phyloP scores from a whole-genome alignment of 2,888 invertebrate species.

The Eupelmus urozonus region DNA sequence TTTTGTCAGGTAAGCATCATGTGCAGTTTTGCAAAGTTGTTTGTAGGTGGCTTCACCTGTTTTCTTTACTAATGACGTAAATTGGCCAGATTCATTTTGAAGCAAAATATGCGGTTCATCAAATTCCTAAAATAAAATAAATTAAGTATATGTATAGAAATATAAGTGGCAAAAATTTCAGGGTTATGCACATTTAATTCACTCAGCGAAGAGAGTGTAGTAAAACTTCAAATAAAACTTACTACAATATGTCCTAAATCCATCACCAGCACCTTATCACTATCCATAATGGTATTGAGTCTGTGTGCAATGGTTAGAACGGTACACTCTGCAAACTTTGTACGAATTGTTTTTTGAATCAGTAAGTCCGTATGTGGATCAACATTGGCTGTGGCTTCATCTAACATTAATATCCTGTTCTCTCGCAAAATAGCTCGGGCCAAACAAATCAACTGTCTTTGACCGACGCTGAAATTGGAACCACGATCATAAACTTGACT shows the following conservation, averaged over 20 bases:
- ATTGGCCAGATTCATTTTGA: too few species aligned
- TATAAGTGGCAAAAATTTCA: too few species aligned
- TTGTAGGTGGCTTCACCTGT: too few species aligned
- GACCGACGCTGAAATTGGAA: constrained; percentile 92
- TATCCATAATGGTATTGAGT: constrained; percentile 82
- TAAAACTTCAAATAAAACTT: too few species aligned
- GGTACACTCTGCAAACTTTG: constrained; percentile 79
- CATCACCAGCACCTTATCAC: constrained; percentile 80
- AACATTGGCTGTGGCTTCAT: constrained; percentile 96
- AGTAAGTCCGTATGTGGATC: constrained; percentile 86
- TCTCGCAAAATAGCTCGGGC: constrained; percentile 81
- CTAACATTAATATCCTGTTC: constrained; percentile 87
- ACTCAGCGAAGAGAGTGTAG: too few species aligned
- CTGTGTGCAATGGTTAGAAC: constrained; percentile 82
- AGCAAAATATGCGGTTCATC: too few species aligned
- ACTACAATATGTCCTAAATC: constrained; percentile 79
- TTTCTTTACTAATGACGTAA: too few species aligned
- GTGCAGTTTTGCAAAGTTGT: too few species aligned
- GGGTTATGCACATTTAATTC: too few species aligned
- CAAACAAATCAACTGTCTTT: constrained; percentile 92
- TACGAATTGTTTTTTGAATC: constrained; percentile 80
- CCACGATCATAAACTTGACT: constrained; percentile 87
- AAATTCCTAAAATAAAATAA: too few species aligned
- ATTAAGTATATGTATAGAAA: too few species aligned
- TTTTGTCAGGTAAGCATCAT: too few species aligned